A percentile compares a stretch with the other conserved stretches of the same genome.
phyloP scores from a whole-genome alignment of 2,113 vertebrate genomes.

The Manacus vitellinus region DNA sequence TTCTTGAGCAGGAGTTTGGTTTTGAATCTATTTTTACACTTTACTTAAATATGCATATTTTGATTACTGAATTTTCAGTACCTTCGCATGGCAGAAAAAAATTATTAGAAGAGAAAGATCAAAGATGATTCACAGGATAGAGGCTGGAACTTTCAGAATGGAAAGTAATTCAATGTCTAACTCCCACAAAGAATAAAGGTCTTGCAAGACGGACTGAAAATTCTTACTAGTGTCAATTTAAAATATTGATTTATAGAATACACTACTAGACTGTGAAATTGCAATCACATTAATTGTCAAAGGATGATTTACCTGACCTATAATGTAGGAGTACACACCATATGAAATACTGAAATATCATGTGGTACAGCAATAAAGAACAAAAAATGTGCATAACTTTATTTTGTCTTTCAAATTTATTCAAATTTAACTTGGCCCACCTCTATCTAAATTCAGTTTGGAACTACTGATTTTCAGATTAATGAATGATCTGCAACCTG shows the following conservation, averaged over 20 bases:
- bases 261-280: background rate
- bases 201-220: background rate
- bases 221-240: background rate
- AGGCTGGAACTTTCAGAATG: background rate
- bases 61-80: background rate
- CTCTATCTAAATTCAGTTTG: background rate
- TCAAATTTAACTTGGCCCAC: background rate
- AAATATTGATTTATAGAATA: background rate
- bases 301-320: background rate
- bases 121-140: background rate
- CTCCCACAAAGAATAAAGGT: background rate
- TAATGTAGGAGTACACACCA: background rate
- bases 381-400: background rate
- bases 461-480: background rate
- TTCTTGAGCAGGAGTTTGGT: background rate
- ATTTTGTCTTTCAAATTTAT: background rate
- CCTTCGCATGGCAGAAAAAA: background rate
- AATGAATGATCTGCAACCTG: background rate
- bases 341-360: background rate
- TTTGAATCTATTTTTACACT: background rate
- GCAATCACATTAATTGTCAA: background rate
- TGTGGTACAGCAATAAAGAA: background rate
- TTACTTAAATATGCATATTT: background rate
- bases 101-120: background rate
- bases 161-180: background rate